Conservation (phyloP, 2,113 vertebrate species). For the Labrus mixtus region DNA sequence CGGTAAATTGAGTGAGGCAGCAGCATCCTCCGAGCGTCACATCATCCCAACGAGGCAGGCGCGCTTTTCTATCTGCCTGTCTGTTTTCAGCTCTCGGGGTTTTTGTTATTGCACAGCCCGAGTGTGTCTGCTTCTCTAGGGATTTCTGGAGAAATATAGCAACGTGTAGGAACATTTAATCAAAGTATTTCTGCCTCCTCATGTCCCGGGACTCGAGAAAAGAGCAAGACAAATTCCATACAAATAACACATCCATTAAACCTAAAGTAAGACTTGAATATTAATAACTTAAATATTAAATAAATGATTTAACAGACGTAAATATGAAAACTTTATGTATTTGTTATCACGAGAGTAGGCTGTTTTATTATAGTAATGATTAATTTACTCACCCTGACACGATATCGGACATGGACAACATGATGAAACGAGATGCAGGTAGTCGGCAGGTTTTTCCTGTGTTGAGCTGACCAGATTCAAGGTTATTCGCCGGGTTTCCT, state of each 20-base stretch:
- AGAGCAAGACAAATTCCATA: background rate
- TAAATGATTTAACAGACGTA: background rate
- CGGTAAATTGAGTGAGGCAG: background rate
- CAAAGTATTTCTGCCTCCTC: no score
- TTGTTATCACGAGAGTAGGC: background rate
- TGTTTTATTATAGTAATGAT: background rate
- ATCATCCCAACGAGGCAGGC: background rate
- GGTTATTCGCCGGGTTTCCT: background rate
- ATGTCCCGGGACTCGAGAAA: background rate
- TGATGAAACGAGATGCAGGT: background rate
- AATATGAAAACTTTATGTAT: background rate
- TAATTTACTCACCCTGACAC: conserved; percentile 34
- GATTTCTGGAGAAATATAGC: background rate
- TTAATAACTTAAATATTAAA: background rate
- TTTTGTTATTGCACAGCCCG: background rate
- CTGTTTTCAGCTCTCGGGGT: background rate
- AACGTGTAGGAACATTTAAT: background rate
- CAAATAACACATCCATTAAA: background rate
- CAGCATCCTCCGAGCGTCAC: background rate
- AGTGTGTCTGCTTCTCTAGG: background rate
- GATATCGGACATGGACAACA: conserved; percentile 19
- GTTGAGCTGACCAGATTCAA: background rate
- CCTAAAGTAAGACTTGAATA: background rate
- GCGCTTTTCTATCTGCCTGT: background rate
- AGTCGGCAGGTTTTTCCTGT: background rate